These are phyloP conservation scores for Eurosta solidaginis DNA, from an alignment of 1,140 invertebrate species.

Conservation along the genomic window DNA sequence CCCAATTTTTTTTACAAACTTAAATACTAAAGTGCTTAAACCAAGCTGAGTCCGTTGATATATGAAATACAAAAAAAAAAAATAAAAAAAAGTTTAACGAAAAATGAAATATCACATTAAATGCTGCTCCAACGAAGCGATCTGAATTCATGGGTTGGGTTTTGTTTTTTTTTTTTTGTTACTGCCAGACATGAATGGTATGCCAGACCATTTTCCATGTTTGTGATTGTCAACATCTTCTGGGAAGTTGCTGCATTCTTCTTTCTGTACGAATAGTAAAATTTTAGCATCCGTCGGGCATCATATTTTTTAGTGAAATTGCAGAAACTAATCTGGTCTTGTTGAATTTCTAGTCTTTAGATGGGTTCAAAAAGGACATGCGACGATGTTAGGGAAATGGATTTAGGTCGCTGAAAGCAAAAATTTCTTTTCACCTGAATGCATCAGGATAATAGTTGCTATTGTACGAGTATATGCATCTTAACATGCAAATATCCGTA, in stretches of 20 bases:
- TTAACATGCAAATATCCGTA: background rate
- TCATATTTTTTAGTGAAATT: conserved; percentile 19
- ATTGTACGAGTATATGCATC: conserved; percentile 9
- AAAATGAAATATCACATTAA: conserved; percentile 17
- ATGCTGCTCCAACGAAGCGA: background rate
- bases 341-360: background rate
- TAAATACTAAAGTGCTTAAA: conserved; percentile 13
- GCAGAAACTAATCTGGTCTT: conserved; percentile 6
- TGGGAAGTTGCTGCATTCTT: conserved; percentile 9
- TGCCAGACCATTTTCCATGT: background rate
- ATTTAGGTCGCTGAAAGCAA: conserved; percentile 21
- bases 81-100: too few species aligned
- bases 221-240: conserved; percentile 1
- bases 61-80: background rate
- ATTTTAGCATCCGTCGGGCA: conserved; percentile 18
- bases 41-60: background rate
- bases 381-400: background rate
- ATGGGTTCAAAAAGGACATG: background rate
- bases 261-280: background rate
- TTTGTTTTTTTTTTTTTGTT: background rate
- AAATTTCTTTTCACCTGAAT: conserved; percentile 26
- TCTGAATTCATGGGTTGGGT: background rate
- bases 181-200: background rate
- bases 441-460: conserved; percentile 21
- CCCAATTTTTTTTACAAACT: conserved; percentile 9